Conservation (phyloP, 2,797 vertebrate species). For the Psittacula echo region DNA sequence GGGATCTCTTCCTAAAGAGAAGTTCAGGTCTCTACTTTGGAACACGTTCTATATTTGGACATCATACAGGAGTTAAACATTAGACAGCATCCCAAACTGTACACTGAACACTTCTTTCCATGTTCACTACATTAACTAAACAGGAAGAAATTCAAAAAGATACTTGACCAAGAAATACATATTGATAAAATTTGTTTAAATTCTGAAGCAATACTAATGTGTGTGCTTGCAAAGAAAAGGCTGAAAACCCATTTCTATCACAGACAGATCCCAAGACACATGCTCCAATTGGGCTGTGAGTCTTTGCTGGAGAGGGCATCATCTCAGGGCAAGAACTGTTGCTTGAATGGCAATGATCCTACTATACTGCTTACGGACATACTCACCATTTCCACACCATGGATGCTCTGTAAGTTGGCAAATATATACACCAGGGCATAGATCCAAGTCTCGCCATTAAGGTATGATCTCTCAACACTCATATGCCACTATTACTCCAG, state of each 20-base stretch:
- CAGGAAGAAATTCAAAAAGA: background rate
- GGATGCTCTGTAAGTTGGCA: background rate
- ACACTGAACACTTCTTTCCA: background rate
- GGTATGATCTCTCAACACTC: background rate
- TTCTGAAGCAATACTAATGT: background rate
- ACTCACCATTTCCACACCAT: background rate
- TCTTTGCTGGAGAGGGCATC: background rate
- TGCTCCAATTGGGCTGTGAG: fast-evolving
- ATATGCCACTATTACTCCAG: background rate
- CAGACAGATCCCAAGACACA: fast-evolving
- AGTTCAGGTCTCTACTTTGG: background rate
- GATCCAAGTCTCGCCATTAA: background rate
- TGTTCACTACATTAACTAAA: background rate
- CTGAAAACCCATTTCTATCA: background rate
- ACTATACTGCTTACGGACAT: fast-evolving
- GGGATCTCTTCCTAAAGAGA: background rate
- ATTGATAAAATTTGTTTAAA: background rate
- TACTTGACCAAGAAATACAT: background rate
- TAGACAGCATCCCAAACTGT: background rate
- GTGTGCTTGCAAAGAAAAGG: background rate
- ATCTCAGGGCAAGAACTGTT: background rate
- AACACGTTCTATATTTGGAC: background rate
- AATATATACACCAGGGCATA: background rate
- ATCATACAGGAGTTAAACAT: background rate
- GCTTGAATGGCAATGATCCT: background rate